Percentiles rank a stretch among this genome's conserved stretches.
Conservation (phyloP, 2,888 invertebrate genomes). For the Aspidapion aeneum region DNA sequence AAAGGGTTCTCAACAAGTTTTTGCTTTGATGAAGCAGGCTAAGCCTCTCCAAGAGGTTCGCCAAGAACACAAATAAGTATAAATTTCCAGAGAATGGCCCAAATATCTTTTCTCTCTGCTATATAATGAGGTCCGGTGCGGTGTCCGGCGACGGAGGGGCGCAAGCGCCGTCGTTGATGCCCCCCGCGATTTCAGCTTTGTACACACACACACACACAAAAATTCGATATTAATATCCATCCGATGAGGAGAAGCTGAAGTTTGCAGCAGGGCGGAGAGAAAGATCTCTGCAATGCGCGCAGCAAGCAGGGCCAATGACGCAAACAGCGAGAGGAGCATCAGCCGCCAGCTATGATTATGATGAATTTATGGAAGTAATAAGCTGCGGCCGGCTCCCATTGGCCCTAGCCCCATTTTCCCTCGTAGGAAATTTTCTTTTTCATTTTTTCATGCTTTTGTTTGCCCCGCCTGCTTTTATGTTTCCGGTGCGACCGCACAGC, state of each 20-base stretch:
- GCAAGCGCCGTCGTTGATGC: no score
- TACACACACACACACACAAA: conserved; percentile 58
- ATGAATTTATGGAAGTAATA: conserved; percentile 80
- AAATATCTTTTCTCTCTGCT: no score
- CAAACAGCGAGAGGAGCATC: conserved; percentile 34
- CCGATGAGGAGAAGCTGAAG: conserved; percentile 30
- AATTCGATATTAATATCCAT: conserved; percentile 78
- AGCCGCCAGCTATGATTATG: conserved; percentile 47
- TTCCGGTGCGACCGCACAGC: not conserved
- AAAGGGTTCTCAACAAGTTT: no score
- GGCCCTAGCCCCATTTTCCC: conserved; percentile 46
- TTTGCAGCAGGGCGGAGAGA: conserved; percentile 42
- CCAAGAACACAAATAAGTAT: no score
- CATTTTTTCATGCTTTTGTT: not conserved
- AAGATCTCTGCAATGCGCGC: conserved; percentile 44
- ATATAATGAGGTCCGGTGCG: conserved; percentile 42
- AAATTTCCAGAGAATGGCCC: no score
- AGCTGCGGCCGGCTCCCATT: conserved; percentile 64
- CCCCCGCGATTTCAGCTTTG: conserved; percentile 47
- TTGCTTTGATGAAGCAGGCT: no score
- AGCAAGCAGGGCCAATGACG: conserved; percentile 40
- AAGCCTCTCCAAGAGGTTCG: no score
- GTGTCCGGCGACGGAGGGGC: conserved; percentile 40
- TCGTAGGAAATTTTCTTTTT: not conserved
- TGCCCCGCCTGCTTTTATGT: not conserved